A percentile compares a stretch with the other conserved stretches of the same genome.
Conservation (phyloP, 1,140 invertebrate genomes). For the Drosophila pachea region DNA sequence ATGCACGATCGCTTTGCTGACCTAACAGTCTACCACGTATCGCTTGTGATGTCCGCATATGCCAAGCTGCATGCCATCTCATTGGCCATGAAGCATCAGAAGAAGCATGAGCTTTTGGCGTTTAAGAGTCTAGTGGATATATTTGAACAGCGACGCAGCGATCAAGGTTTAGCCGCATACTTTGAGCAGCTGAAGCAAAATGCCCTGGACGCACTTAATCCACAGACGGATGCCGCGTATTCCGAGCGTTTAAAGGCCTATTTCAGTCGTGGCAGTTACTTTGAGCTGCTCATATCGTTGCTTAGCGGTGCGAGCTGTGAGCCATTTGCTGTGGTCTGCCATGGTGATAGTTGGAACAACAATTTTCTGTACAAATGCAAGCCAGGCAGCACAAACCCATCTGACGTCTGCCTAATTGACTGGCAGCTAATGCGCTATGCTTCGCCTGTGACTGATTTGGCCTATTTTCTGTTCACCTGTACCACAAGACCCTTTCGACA, state of each 20-base stretch:
- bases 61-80: conserved; percentile 81
- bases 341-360: conserved; percentile 82
- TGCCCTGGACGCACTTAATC: conserved; percentile 42
- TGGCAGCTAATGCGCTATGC: conserved; percentile 81
- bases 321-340: conserved; percentile 79
- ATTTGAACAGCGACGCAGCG: conserved; percentile 53
- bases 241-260: conserved; percentile 38
- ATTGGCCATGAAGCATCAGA: conserved; percentile 78
- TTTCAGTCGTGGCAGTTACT: conserved; percentile 45
- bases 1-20: conserved; percentile 79
- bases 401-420: conserved; percentile 80
- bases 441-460: conserved; percentile 82
- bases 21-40: conserved; percentile 79
- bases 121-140: conserved; percentile 71
- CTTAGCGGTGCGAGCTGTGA: conserved; percentile 56
- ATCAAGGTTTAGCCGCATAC: conserved; percentile 48
- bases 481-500: conserved; percentile 79
- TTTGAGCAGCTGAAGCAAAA: conserved; percentile 59
- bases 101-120: conserved; percentile 46
- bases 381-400: conserved; percentile 45
- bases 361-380: conserved; percentile 80
- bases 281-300: conserved; percentile 40
- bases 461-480: conserved; percentile 81
- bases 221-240: conserved; percentile 21
- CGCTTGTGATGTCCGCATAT: conserved; percentile 79